Evolutionary conservation across 2,797 vertebrate species (phyloP), one percentile per base, ranked within the genome.

Genomic region (Selene dorsalis): DNA sequence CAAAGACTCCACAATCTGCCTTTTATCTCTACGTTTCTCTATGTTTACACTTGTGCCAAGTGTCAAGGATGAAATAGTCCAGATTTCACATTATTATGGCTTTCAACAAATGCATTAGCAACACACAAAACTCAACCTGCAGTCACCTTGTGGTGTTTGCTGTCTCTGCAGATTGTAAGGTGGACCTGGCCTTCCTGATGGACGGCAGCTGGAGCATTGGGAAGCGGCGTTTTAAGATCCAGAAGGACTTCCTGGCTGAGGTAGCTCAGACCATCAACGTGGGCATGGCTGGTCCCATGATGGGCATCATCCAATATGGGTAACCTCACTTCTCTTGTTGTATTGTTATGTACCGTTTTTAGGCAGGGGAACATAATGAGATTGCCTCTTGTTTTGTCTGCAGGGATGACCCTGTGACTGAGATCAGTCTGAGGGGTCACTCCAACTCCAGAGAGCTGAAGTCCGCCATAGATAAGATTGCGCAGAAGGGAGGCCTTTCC

Each of bases 251-350:
- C 91, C 93, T 99, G 50, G 77, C 87, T 13, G 96, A 96, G 0
- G 78, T 99, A 62, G 95, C 95, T 45, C 96, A 98, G 83, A 92
- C 93, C 60, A 96, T 99, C 18, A 95, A 97, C 52, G 86, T 98
- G 0, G 96, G 98, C 45, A 86, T 93, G 0, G 90, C 94, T 0
- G 98, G 98, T 47, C 96, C 98, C 52, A 96, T 98, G 92, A 96
- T 99, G 96, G 98, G 98, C 30, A 90, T 99, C 67, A 92, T 99
- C 79, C 98, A 99, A 89, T 99, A 98, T 0, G 97, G 98, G 98
- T 99, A 94, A 81, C 26, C 24, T 57, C 35, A 9, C 22, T 16
- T 9, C 6, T 35, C 24, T 26, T 18, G 2, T 52, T 26, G 30
- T 6, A 13, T 14, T 1, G 20, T 56, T 50, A 12, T 58, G 28